Conservation (phyloP, 2,797 vertebrate species). For the Salarias fasciatus region DNA sequence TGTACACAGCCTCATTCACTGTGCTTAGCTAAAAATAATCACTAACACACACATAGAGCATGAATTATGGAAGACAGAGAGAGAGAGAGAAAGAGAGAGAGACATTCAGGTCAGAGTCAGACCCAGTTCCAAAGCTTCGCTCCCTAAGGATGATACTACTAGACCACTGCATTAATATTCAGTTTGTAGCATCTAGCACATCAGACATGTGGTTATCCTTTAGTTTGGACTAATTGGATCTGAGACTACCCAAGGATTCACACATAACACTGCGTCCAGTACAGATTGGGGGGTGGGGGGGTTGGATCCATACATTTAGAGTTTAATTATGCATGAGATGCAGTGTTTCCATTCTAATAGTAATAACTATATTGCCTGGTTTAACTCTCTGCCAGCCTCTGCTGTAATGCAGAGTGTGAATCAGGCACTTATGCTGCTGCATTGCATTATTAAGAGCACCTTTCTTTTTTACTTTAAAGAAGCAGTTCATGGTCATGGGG, state of each 20-base stretch:
- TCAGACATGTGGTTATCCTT: slow-evolving; percentile 47
- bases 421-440: background rate
- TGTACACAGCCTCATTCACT: slow-evolving; percentile 27
- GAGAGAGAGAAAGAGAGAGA: slow-evolving; percentile 47
- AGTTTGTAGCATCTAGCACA: slow-evolving; percentile 60
- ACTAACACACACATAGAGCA: slow-evolving; percentile 63
- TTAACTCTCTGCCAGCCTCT: slow-evolving; percentile 3
- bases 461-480: background rate
- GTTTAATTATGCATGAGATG: slow-evolving; percentile 47
- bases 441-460: background rate
- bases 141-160: slow-evolving; percentile 72
- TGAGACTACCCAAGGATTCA: slow-evolving; percentile 13
- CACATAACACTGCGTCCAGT: slow-evolving; percentile 2
- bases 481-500: background rate
- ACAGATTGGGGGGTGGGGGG: background rate
- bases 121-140: slow-evolving; percentile 74
- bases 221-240: slow-evolving; percentile 36
- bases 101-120: slow-evolving; percentile 81
- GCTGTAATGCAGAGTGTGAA: slow-evolving; percentile 1
- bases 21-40: slow-evolving; percentile 78
- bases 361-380: slow-evolving; percentile 4
- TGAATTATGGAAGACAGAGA: slow-evolving; percentile 76
- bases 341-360: slow-evolving; percentile 17
- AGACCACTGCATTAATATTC: slow-evolving; percentile 75
- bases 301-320: slow-evolving; percentile 19